These are phyloP conservation scores for Pseudococcus longispinus DNA, from an alignment of 2,888 invertebrate species.

Conservation along the genomic window DNA sequence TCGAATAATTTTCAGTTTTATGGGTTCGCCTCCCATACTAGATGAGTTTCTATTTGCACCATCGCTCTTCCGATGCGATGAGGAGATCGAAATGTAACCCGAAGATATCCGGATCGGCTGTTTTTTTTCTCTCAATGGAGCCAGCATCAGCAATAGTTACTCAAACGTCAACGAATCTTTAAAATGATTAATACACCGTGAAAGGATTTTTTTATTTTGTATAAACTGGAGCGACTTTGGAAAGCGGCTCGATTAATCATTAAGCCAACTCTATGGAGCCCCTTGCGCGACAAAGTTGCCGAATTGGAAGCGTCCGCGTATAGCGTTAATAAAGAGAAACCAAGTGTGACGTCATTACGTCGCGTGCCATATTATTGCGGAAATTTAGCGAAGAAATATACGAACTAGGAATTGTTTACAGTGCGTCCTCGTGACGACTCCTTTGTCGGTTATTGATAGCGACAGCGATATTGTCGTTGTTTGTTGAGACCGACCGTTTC, in stretches of 20 bases:
- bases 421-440: slow-evolving; percentile 51
- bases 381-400: slow-evolving; percentile 52
- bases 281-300: not conserved
- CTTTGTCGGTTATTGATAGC: slow-evolving; percentile 47
- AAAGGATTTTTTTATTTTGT: not conserved
- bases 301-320: no score
- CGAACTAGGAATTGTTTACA: slow-evolving; percentile 50
- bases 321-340: slow-evolving; percentile 54
- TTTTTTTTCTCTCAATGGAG: no score
- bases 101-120: no score
- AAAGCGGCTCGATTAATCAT: slow-evolving; percentile 48
- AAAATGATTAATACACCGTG: not conserved
- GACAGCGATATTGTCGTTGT: slow-evolving; percentile 51
- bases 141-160: no score
- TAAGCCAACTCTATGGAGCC: not conserved
- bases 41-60: no score
- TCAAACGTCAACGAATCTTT: slow-evolving; percentile 6
- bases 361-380: slow-evolving; percentile 54
- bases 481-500: slow-evolving; percentile 38
- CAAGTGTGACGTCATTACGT: slow-evolving; percentile 54
- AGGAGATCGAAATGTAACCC: no score
- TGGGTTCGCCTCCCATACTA: no score
- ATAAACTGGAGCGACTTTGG: not conserved
- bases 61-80: no score
- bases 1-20: no score